phyloP scores from a whole-genome alignment of 2,113 vertebrate species.

The Hypanus sabinus region DNA sequence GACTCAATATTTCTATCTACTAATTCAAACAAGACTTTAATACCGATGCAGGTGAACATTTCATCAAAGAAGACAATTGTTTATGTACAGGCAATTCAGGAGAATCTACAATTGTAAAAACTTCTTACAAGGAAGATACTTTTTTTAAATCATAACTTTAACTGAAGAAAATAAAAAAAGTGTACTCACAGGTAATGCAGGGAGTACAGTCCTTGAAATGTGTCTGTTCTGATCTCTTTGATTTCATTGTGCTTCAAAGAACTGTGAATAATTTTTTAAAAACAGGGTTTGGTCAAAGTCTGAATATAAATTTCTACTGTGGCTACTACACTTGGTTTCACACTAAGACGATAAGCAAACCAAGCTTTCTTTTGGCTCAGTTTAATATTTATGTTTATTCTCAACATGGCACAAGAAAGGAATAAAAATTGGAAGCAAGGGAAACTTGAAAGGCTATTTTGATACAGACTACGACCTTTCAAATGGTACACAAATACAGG shows the following conservation, averaged over 20 bases:
- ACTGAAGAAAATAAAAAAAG: neutral
- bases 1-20: neutral
- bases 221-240: constrained; percentile 67
- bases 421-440: neutral
- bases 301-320: neutral
- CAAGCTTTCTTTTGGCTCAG: neutral
- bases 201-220: constrained; percentile 73
- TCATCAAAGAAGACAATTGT: neutral
- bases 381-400: neutral
- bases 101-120: neutral
- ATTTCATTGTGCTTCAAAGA: constrained; percentile 87
- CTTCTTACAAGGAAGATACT: neutral
- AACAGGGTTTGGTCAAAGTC: neutral
- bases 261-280: constrained; percentile 51
- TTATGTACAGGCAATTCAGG: neutral
- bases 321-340: neutral
- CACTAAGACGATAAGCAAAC: neutral
- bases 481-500: neutral
- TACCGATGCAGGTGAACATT: neutral
- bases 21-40: neutral
- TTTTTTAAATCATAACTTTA: neutral
- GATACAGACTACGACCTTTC: neutral
- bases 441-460: neutral
- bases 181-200: constrained; percentile 81
- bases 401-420: neutral